Conservation (phyloP, 2,113 vertebrate species). For the Panthera leo region DNA sequence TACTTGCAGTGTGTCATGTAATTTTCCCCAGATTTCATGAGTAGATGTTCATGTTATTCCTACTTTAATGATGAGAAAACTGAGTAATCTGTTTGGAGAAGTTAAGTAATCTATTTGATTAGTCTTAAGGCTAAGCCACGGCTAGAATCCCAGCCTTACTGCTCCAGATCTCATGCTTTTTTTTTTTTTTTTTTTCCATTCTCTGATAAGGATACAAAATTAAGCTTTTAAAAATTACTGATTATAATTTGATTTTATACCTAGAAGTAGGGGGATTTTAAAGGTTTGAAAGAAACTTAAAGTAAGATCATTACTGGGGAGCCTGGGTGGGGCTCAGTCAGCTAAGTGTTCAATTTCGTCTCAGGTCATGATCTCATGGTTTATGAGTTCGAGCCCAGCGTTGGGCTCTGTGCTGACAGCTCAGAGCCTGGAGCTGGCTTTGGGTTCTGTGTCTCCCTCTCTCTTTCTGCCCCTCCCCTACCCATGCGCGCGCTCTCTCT, state of each 20-base stretch:
- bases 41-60: neutral
- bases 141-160: neutral
- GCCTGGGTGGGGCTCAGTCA: too few relatives aligned
- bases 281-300: neutral
- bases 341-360: too few relatives aligned
- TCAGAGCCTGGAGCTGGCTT: too few relatives aligned
- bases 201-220: neutral
- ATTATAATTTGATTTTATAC: neutral
- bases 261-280: neutral
- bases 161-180: neutral
- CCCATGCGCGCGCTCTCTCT: rapidly evolving
- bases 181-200: neutral
- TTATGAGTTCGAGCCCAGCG: too few relatives aligned
- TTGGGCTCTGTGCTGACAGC: too few relatives aligned
- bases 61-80: slow-evolving; percentile 14
- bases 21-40: neutral
- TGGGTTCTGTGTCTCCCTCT: too few relatives aligned
- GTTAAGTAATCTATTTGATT: neutral
- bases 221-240: neutral
- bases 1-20: neutral
- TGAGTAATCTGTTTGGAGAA: neutral
- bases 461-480: too few relatives aligned
- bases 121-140: neutral
- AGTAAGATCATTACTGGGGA: neutral
- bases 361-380: too few relatives aligned